A percentile compares a stretch with the other conserved stretches of the same genome.
Evolutionary conservation across 1,140 invertebrate genomes (phyloP).

Genomic region (Arctopsyche grandis): DNA sequence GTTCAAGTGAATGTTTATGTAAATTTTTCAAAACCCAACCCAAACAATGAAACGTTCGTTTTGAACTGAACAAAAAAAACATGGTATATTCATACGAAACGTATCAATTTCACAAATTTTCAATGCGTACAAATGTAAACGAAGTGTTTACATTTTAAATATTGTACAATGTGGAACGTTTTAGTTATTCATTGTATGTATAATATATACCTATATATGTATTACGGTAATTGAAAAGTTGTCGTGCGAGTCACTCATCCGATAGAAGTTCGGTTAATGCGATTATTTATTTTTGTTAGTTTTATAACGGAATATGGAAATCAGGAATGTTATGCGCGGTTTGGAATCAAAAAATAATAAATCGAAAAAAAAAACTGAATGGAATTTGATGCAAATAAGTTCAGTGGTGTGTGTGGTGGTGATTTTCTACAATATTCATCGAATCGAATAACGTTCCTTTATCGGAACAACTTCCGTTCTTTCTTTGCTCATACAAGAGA

Average conservation of each 20-base stretch:
- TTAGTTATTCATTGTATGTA: too few species aligned
- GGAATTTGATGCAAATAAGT: not conserved
- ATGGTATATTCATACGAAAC: too few species aligned
- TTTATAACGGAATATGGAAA: constrained; percentile 2
- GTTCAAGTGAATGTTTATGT: constrained; percentile 6
- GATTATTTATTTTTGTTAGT: not conserved
- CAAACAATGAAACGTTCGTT: constrained; percentile 10
- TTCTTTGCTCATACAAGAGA: not conserved
- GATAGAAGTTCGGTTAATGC: not conserved
- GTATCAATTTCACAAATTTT: too few species aligned
- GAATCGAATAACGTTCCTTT: not conserved
- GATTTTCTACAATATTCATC: too few species aligned
- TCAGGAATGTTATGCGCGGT: not conserved
- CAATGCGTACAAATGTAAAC: too few species aligned
- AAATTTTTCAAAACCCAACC: constrained; percentile 9
- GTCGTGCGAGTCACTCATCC: not conserved
- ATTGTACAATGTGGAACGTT: too few species aligned
- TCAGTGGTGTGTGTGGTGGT: too few species aligned
- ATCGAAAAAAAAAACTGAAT: not conserved
- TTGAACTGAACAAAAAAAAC: not conserved
- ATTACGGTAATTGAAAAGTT: not conserved
- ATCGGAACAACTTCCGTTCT: not conserved
- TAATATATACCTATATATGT: too few species aligned
- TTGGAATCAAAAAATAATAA: constrained; percentile 14
- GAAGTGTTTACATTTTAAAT: too few species aligned